Base-by-base conservation (phyloP, 1,140 invertebrate genomes). In the Leucophenga varia region DNA sequence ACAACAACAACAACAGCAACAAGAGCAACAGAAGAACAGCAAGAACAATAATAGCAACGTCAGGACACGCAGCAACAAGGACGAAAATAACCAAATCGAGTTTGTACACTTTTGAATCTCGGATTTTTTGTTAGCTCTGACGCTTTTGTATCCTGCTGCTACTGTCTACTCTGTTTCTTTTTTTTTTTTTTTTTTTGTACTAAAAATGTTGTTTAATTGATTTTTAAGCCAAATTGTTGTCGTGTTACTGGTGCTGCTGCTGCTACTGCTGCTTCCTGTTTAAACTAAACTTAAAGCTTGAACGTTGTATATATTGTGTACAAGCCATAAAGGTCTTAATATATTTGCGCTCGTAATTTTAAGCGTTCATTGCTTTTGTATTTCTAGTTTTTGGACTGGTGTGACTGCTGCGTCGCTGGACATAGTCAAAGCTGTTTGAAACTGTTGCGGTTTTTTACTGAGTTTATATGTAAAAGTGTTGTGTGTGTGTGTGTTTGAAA, bases 131-230 rank as follows among this genome's bases (percentile, higher is more conserved):
- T 34, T 34, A 34, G 21, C 52, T 59, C n/a, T n/a, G n/a, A n/a
- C n/a, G n/a, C n/a, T n/a, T n/a, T n/a, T n/a, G n/a, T n/a, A n/a
- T n/a, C n/a, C n/a, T n/a, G n/a, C n/a, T n/a, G n/a, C n/a, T n/a
- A n/a, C n/a, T n/a, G n/a, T n/a, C n/a, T n/a, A n/a, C n/a, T n/a
- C n/a, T n/a, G n/a, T n/a, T n/a, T n/a, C n/a, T n/a, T n/a, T n/a
- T n/a, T n/a, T n/a, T n/a, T n/a, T n/a, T n/a, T n/a, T n/a, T n/a
- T n/a, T n/a, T n/a, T n/a, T n/a, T n/a, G 59, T 56, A 51, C 54
- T 67, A 59, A 69, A 69, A 69, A 59, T 18, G 40, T 52, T 61
- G 61, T 69, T 69, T 69, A 69, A 69, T 69, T 69, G 64, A 69
- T 69, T 69, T 69, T 69, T 59, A 69, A 69, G 65, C 64, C 59